Conservation (phyloP, 1,140 invertebrate species). For the Lanistes nyassanus region DNA sequence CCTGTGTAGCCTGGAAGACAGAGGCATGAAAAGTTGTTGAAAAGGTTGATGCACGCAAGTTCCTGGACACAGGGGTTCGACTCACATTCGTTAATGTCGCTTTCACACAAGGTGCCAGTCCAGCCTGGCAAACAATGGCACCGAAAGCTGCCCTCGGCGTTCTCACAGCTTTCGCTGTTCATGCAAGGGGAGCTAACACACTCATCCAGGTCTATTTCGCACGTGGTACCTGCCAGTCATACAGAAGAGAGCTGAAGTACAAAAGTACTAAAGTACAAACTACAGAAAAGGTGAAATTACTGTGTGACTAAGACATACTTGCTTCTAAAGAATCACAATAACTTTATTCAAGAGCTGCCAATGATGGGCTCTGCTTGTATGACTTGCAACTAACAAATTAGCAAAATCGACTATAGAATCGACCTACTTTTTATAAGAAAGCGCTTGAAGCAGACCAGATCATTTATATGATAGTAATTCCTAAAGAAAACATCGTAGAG, state of each 20-base stretch:
- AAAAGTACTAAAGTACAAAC: neutral
- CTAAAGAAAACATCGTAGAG: too few relatives aligned
- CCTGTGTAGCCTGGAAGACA: constrained; percentile 35
- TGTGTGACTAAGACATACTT: neutral
- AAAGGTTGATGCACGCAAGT: constrained; percentile 37
- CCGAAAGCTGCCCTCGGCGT: constrained; percentile 57
- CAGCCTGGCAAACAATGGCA: constrained; percentile 90
- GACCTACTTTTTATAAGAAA: too few relatives aligned
- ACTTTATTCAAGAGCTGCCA: too few relatives aligned
- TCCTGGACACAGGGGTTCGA: constrained; percentile 44
- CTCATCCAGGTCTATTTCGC: constrained; percentile 94
- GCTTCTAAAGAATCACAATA: too few relatives aligned
- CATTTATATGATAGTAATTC: too few relatives aligned
- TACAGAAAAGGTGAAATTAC: neutral
- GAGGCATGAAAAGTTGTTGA: constrained; percentile 67
- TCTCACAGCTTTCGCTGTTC: constrained; percentile 39
- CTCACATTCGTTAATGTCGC: constrained; percentile 71
- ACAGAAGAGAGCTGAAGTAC: constrained; percentile 69
- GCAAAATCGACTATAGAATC: too few relatives aligned
- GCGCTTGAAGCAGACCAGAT: too few relatives aligned
- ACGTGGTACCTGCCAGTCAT: constrained; percentile 79
- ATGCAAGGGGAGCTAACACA: constrained; percentile 69
- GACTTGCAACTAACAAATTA: too few relatives aligned
- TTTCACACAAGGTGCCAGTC: constrained; percentile 76
- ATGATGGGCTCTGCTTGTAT: too few relatives aligned